Evolutionary conservation across 2,113 vertebrate species (phyloP).

Genomic region (Australoheros scitulus): DNA sequence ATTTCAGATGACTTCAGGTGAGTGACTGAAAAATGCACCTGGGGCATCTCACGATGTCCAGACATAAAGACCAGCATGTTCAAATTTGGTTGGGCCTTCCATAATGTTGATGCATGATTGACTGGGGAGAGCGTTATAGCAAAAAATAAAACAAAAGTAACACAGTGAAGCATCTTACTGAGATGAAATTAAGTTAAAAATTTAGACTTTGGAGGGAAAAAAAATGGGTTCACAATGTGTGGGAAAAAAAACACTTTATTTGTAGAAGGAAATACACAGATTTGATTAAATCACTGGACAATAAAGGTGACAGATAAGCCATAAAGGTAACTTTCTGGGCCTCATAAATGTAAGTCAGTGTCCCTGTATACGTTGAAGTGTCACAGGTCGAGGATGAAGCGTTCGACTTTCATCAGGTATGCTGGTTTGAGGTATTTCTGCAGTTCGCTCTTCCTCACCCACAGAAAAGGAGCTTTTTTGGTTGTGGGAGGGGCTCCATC

Average conservation of each 20-base stretch:
- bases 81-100: not conserved
- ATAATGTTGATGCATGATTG: no score
- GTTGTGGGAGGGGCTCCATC: constrained; percentile 55
- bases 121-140: no score
- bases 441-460: constrained; percentile 90
- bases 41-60: not conserved
- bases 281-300: not conserved
- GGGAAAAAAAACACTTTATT: constrained; percentile 42
- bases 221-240: not conserved
- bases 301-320: constrained; percentile 4
- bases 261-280: constrained; percentile 12
- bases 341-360: constrained; percentile 5
- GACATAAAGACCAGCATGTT: rapidly evolving
- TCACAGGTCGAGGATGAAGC: constrained; percentile 86
- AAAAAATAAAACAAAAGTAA: no score
- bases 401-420: constrained; percentile 87
- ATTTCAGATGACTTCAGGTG: not conserved
- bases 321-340: not conserved
- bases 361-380: not conserved
- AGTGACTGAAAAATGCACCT: not conserved
- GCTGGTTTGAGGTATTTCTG: constrained; percentile 85
- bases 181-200: no score
- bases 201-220: no score
- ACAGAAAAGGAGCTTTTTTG: constrained; percentile 71
- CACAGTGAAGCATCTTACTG: no score